phyloP scores from a whole-genome alignment of 2,113 vertebrate species.

The Pelodiscus sinensis region DNA sequence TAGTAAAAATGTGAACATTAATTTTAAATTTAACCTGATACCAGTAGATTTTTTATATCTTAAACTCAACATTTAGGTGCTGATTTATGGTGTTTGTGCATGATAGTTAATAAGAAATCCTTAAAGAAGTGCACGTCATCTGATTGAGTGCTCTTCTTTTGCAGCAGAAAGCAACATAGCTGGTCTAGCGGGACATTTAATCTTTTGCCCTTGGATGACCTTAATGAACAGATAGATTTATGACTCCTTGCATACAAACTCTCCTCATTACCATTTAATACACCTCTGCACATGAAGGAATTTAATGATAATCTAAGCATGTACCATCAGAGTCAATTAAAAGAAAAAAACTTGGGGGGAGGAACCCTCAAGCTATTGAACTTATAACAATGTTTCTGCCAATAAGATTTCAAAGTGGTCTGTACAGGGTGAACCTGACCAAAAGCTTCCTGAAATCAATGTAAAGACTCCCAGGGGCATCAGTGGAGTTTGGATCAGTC shows the following conservation, averaged over 20 bases:
- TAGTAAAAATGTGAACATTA: background rate
- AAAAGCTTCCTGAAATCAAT: background rate
- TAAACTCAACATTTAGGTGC: background rate
- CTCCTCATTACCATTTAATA: slow-evolving; percentile 42
- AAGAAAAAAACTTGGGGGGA: background rate
- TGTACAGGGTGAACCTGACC: background rate
- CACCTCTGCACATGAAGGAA: background rate
- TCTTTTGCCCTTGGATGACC: slow-evolving; percentile 46
- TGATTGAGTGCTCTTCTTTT: background rate
- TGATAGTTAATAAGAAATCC: background rate
- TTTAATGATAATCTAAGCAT: background rate
- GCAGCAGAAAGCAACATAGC: background rate
- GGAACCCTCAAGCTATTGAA: background rate
- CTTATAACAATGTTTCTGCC: background rate
- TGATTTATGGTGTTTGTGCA: background rate
- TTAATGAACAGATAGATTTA: slow-evolving; percentile 53
- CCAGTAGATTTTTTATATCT: background rate
- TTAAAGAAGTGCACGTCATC: background rate
- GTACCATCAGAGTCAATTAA: background rate
- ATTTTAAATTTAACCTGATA: background rate
- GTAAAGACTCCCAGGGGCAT: background rate
- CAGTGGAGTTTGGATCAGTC: background rate
- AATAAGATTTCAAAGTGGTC: background rate
- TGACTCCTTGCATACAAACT: slow-evolving; percentile 23
- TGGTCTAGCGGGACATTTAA: slow-evolving; percentile 17